Evolutionary conservation across 2,797 vertebrate genomes (phyloP).

Genomic region (Helicolenus hilgendorfi): DNA sequence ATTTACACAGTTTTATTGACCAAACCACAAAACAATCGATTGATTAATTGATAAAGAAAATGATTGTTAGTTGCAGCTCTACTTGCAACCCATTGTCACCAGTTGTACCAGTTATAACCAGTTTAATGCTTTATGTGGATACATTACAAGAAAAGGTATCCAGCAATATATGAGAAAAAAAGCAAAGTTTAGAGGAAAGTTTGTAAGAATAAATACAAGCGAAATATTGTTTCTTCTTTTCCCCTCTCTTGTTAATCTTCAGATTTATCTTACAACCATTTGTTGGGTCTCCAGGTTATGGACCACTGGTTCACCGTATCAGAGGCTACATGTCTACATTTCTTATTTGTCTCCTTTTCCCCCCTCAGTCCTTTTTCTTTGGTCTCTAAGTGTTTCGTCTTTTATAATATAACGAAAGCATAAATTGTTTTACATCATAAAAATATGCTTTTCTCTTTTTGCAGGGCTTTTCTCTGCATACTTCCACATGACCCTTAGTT

Average conservation of each 20-base stretch:
- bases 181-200: neutral
- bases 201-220: neutral
- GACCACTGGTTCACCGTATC: neutral
- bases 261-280: neutral
- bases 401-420: neutral
- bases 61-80: neutral
- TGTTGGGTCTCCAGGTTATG: neutral
- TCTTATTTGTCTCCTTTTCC: neutral
- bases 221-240: neutral
- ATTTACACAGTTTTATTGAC: neutral
- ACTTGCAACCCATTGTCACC: neutral
- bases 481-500: constrained; percentile 98
- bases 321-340: neutral
- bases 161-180: neutral
- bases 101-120: neutral
- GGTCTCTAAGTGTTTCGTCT: neutral
- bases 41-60: neutral
- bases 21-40: neutral
- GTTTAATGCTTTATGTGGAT: neutral
- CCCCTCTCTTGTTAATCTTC: neutral
- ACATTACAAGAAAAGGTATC: neutral
- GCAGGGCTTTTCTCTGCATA: constrained; percentile 95
- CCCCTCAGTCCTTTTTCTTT: neutral
- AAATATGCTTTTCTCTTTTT: neutral
- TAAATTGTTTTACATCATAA: neutral